phyloP scores from a whole-genome alignment of 1,140 invertebrate genomes.

The Orussus abietinus region DNA sequence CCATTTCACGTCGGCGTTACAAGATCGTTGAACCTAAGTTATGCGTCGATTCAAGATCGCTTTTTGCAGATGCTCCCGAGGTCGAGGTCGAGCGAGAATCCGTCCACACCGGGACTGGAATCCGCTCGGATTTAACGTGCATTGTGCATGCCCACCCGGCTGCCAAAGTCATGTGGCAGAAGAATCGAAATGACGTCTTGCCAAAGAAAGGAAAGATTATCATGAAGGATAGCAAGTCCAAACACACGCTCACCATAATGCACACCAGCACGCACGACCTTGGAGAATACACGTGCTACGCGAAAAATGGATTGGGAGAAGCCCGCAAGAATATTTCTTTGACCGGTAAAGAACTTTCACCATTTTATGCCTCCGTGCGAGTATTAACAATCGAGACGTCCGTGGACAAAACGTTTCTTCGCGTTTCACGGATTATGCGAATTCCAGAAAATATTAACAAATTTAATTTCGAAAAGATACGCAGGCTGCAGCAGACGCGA shows the following conservation, averaged over 20 bases:
- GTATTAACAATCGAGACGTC: not conserved
- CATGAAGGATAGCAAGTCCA: conserved; percentile 20
- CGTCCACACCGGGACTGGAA: conserved; percentile 49
- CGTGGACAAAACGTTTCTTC: too few relatives aligned
- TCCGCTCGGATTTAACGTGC: conserved; percentile 52
- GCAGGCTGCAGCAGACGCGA: not conserved
- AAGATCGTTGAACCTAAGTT: too few relatives aligned
- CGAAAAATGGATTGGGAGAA: conserved; percentile 30
- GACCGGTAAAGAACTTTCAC: conserved; percentile 29
- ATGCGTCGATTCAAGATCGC: too few relatives aligned
- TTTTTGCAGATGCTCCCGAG: conserved; percentile 47
- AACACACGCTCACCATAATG: conserved; percentile 31
- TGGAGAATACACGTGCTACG: conserved; percentile 39
- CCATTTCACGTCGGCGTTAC: not conserved
- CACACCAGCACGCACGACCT: conserved; percentile 30
- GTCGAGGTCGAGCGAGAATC: conserved; percentile 45
- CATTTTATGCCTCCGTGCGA: not conserved
- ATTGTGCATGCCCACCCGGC: conserved; percentile 52
- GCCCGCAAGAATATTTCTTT: conserved; percentile 24
- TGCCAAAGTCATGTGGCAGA: conserved; percentile 41
- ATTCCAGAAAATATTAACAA: too few relatives aligned
- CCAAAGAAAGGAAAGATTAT: conserved; percentile 18
- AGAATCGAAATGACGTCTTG: conserved; percentile 19
- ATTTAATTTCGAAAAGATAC: too few relatives aligned
- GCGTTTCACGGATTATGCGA: too few relatives aligned